Percentiles rank a stretch among this genome's conserved stretches.
These are phyloP conservation scores for Sesamia inferens DNA, from an alignment of 2,888 invertebrate genomes.

Conservation along the genomic window DNA sequence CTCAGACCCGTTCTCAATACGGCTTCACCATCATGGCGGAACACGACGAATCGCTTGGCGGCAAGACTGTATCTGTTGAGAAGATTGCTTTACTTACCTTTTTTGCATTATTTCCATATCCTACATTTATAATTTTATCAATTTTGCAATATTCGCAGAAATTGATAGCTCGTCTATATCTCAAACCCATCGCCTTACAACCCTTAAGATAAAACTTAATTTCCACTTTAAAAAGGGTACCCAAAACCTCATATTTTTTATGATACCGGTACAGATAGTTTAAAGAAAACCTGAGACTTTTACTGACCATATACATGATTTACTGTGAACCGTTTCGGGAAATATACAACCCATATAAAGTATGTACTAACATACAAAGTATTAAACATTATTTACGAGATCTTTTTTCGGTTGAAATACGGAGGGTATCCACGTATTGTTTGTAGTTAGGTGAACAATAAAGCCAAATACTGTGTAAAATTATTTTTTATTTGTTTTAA, in stretches of 20 bases:
- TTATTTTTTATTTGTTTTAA: conserved; percentile 56
- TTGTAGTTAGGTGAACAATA: conserved; percentile 56
- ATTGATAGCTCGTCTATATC: not conserved
- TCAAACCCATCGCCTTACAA: not conserved
- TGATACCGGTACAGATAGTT: conserved; percentile 61
- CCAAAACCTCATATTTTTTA: conserved; percentile 36
- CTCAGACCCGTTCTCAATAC: too few species aligned
- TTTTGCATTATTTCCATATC: not conserved
- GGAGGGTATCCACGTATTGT: conserved; percentile 63
- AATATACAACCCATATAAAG: conserved; percentile 67
- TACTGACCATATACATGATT: conserved; percentile 81
- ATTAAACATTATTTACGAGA: conserved; percentile 76
- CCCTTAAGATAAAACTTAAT: conserved; percentile 18
- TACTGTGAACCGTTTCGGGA: conserved; percentile 76
- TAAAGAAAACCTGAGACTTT: conserved; percentile 78
- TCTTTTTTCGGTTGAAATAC: conserved; percentile 72
- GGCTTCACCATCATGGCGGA: too few species aligned
- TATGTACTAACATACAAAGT: conserved; percentile 58
- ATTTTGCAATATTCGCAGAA: not conserved
- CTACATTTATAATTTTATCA: not conserved
- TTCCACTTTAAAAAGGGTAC: conserved; percentile 54
- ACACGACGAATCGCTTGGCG: too few species aligned
- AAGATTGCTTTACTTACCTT: not conserved
- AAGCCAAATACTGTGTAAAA: conserved; percentile 60
- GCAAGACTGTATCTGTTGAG: too few species aligned